Evolutionary conservation across 1,140 invertebrate species (phyloP), one percentile per base, ranked within the genome.

Genomic region (Zeugodacus cucurbitae): DNA sequence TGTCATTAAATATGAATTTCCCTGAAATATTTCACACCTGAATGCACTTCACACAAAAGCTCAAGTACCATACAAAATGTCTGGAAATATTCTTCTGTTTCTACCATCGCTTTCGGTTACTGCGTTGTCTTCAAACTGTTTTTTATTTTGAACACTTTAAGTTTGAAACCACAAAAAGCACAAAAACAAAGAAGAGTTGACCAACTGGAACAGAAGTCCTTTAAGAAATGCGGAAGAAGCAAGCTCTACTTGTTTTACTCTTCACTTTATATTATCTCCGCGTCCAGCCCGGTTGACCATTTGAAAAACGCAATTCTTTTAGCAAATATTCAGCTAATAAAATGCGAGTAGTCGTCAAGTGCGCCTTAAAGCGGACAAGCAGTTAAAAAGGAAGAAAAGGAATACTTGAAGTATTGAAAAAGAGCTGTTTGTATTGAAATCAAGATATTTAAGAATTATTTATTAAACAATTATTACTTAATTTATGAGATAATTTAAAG

Each of bases 1-100:
- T 26, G 41, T n/a, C 41, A 48, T 82, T 44, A 44, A 48, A 44
- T 10, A 48, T 34, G 41, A 74, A 41, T 74, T 74, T 74, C 70
- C 37, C 20, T n/a, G 37, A 82, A 82, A 82, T 82, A 82, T 82
- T 82, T 82, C 41, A 82, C 74, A 82, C 74, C 74, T 82, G 74
- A 82, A 44, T 11, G 74, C 74, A 48, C 74, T 82, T 82, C 74
- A 48, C 37, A 82, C 74, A 82, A 22, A 44, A 48, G n/a, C 74
- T 48, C n/a, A 82, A 82, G 74, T 26, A 17, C 26, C 10, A 41
- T 54, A 11, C 41, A 82, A 48, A 44, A 82, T 82, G 74, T 82
- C 74, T 82, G 41, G 74, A 82, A 41, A 48, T 29, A 48, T 44
- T 11, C 74, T 26, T 74, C 44, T n/a, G 41, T n/a, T n/a, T 82